phyloP scores from a whole-genome alignment of 53 echinoderm and acorn worm genomes.

The Holothuria leucospilota region DNA sequence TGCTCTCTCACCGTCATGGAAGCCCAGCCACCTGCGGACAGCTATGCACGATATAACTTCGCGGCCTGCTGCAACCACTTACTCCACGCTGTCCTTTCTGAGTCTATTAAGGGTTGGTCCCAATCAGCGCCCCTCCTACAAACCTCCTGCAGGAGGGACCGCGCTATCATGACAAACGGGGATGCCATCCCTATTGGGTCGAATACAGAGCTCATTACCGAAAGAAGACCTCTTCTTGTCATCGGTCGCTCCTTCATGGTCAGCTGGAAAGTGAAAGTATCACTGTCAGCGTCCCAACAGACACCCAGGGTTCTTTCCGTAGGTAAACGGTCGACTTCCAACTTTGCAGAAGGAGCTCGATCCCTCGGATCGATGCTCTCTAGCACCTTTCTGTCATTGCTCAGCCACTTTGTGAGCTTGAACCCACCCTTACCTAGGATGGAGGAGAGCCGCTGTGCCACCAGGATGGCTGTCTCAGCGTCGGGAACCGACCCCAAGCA shows the following conservation, averaged over 20 bases:
- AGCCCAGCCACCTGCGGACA: constrained; percentile 47
- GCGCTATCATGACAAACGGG: constrained; percentile 62
- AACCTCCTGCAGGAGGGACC: constrained; percentile 64
- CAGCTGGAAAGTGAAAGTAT: constrained; percentile 40
- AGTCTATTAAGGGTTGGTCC: constrained; percentile 48
- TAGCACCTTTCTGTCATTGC: not conserved
- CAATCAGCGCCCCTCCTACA: constrained; percentile 61
- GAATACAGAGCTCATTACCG: constrained; percentile 62
- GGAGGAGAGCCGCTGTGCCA: constrained; percentile 2
- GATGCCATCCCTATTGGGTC: constrained; percentile 69
- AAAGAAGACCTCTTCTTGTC: constrained; percentile 71
- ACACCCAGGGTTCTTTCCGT: constrained; percentile 56
- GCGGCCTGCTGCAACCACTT: constrained; percentile 37
- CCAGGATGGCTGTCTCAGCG: not conserved
- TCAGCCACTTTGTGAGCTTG: not conserved
- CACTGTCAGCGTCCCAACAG: constrained; percentile 49
- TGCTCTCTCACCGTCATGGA: not conserved
- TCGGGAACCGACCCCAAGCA: constrained; percentile 26
- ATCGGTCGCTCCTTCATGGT: constrained; percentile 6
- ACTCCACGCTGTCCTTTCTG: not conserved
- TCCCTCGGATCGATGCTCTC: not conserved
- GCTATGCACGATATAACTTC: not conserved
- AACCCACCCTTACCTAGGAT: not conserved
- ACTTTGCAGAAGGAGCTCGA: not conserved
- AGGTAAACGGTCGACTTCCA: constrained; percentile 23